A percentile compares a stretch with the other conserved stretches of the same genome.
These are phyloP conservation scores for Bimastos eiseni DNA, from an alignment of 2,888 invertebrate genomes.

Conservation along the genomic window DNA sequence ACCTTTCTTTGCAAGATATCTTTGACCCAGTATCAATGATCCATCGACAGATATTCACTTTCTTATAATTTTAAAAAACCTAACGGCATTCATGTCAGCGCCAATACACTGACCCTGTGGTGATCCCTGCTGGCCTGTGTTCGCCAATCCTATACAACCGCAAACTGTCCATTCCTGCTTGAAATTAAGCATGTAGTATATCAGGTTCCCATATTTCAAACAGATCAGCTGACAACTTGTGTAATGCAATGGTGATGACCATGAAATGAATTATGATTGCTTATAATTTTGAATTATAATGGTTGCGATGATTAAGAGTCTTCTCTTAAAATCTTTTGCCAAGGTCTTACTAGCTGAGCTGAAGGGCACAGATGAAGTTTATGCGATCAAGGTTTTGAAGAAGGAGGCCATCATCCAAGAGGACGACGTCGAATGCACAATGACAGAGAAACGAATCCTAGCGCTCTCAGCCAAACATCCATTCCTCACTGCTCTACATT, in stretches of 20 bases:
- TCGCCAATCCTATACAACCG: too few species aligned
- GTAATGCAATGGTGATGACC: not conserved
- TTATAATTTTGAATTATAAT: not conserved
- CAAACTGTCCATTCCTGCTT: not conserved
- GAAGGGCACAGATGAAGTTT: conserved; percentile 84
- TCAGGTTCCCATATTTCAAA: not conserved
- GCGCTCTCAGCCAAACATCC: conserved; percentile 96
- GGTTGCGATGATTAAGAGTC: not conserved
- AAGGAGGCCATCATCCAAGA: conserved; percentile 98
- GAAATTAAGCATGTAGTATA: not conserved
- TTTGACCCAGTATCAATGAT: too few species aligned
- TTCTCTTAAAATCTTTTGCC: not conserved
- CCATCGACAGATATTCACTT: too few species aligned
- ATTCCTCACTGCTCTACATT: conserved; percentile 93
- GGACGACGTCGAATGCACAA: conserved; percentile 98
- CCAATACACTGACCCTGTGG: too few species aligned
- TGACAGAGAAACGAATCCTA: conserved; percentile 95
- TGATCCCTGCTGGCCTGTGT: too few species aligned
- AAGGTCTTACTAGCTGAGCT: conserved; percentile 91
- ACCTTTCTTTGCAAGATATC: too few species aligned
- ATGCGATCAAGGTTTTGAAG: conserved; percentile 79
- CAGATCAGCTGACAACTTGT: not conserved
- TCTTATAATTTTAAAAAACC: too few species aligned
- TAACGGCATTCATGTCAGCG: too few species aligned
- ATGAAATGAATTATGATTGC: not conserved